phyloP scores from a whole-genome alignment of 1,140 invertebrate species.

The Pantala flavescens region DNA sequence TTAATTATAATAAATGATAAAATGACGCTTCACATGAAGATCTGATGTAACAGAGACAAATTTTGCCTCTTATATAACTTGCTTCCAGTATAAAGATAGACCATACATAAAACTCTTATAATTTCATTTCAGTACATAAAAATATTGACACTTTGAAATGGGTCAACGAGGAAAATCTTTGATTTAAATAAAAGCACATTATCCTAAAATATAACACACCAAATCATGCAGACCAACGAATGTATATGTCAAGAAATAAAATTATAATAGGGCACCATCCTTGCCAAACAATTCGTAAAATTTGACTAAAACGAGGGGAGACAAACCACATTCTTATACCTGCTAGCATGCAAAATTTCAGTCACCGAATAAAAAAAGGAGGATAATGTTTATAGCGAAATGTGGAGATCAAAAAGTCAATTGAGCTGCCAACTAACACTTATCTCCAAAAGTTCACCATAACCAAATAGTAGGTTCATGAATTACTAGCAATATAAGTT shows the following conservation, averaged over 20 bases:
- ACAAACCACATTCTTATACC: neutral
- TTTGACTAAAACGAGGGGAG: neutral
- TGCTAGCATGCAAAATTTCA: neutral
- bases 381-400: too few relatives aligned
- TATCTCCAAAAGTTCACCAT: too few relatives aligned
- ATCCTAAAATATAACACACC: neutral
- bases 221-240: neutral
- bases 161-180: neutral
- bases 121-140: neutral
- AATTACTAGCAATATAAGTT: neutral
- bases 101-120: neutral
- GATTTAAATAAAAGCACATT: neutral
- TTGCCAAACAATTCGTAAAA: neutral
- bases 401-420: too few relatives aligned
- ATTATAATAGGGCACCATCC: neutral
- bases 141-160: neutral
- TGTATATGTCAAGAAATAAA: neutral
- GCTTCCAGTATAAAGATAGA: neutral
- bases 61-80: neutral
- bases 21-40: neutral
- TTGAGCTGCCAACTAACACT: too few relatives aligned
- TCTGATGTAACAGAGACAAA: neutral
- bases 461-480: neutral
- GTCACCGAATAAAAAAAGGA: too few relatives aligned
- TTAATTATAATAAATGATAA: neutral